Conservation (phyloP, 2,113 vertebrate genomes). For the Zingel zingel region DNA sequence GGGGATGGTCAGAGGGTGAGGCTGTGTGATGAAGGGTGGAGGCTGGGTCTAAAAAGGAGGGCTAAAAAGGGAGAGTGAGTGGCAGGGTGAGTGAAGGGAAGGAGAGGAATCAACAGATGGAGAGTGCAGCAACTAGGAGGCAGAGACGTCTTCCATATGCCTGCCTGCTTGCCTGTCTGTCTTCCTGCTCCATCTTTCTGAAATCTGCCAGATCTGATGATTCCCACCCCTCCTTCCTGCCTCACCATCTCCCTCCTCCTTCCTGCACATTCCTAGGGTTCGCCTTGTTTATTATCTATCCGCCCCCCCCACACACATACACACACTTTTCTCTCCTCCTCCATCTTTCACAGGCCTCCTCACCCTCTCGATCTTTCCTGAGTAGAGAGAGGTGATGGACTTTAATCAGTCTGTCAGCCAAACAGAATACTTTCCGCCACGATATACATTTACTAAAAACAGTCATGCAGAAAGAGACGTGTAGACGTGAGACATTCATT, state of each 20-base stretch:
- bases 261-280: slow-evolving; percentile 58
- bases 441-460: slow-evolving; percentile 14
- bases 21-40: slow-evolving; percentile 35
- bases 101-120: slow-evolving; percentile 69
- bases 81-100: slow-evolving; percentile 31
- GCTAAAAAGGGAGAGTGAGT: slow-evolving; percentile 33
- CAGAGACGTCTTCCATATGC: slow-evolving; percentile 44
- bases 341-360: slow-evolving; percentile 18
- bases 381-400: background rate
- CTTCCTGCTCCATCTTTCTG: slow-evolving; percentile 48
- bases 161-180: slow-evolving; percentile 4
- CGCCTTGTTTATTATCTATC: slow-evolving; percentile 54
- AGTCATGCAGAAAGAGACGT: background rate
- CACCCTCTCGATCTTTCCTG: slow-evolving; percentile 17
- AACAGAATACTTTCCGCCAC: background rate
- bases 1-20: slow-evolving; percentile 31
- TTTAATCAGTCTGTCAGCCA: too few species aligned
- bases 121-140: slow-evolving; percentile 51
- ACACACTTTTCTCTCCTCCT: slow-evolving; percentile 22
- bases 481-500: slow-evolving; percentile 5
- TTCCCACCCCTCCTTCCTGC: slow-evolving; percentile 48
- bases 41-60: slow-evolving; percentile 15
- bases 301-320: background rate
- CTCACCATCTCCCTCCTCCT: slow-evolving; percentile 44
- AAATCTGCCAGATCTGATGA: slow-evolving; percentile 65